A percentile compares a stretch with the other conserved stretches of the same genome.
These are phyloP conservation scores for Botia almorhae DNA, from an alignment of 2,797 vertebrate species.

Conservation along the genomic window DNA sequence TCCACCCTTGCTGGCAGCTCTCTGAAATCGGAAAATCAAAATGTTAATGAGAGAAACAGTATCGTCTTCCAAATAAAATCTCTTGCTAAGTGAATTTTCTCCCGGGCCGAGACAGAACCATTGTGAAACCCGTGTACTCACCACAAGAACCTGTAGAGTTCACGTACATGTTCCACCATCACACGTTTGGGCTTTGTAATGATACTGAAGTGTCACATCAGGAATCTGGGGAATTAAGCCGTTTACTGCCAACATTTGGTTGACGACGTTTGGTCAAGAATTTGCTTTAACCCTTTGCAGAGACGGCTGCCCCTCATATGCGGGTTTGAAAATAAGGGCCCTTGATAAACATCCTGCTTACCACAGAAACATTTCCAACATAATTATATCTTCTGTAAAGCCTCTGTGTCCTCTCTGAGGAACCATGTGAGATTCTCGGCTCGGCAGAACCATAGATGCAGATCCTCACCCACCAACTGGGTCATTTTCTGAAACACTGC, in stretches of 20 bases:
- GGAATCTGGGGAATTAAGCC: constrained; percentile 7
- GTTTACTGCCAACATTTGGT: constrained; percentile 27
- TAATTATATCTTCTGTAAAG: constrained; percentile 79
- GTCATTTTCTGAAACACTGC: background rate
- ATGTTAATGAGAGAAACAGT: constrained; percentile 45
- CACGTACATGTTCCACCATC: background rate
- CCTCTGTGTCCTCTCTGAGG: constrained; percentile 53
- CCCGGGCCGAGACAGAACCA: constrained; percentile 3
- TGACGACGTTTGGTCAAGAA: constrained; percentile 55
- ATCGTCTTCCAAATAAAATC: constrained; percentile 39
- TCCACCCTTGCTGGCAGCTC: constrained; percentile 36
- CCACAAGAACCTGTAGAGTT: constrained; percentile 1
- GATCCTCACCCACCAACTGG: constrained; percentile 77
- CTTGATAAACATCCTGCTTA: constrained; percentile 74
- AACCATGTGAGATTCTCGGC: constrained; percentile 70
- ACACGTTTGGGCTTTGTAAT: constrained; percentile 21
- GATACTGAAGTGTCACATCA: background rate
- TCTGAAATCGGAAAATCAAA: constrained; percentile 37
- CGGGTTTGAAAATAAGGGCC: constrained; percentile 79
- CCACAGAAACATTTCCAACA: constrained; percentile 77
- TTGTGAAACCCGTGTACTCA: background rate
- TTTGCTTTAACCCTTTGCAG: constrained; percentile 58
- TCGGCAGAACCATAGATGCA: constrained; percentile 69
- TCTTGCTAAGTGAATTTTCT: constrained; percentile 39
- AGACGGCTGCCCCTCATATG: constrained; percentile 71